Evolutionary conservation across 2,888 invertebrate species (phyloP), one percentile per base, ranked within the genome.

Genomic region (Eilema caniola): DNA sequence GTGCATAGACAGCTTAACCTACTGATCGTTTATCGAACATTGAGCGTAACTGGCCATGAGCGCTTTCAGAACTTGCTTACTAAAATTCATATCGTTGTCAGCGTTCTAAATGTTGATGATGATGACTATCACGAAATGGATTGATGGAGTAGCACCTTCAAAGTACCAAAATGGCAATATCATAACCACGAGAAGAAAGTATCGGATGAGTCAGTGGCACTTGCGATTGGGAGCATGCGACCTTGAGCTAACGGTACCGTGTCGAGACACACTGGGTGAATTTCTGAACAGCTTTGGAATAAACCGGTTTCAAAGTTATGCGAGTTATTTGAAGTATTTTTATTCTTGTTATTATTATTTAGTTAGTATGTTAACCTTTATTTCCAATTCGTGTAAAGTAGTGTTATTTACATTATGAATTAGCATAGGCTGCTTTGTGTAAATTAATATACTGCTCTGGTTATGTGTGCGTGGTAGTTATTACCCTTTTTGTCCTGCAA

Each of bases 151-250:
- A 7, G 33, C 23, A 37, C 23, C 57, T 12, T 56, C 5, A 37
- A 59, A 24, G n/a, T 61, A 64, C 64, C 53, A 71, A 53, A 67
- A 24, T 37, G 25, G 23, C 14, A 37, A 25, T 33, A 57, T 28
- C 16, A 62, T 63, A 61, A 66, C 31, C 61, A 64, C 14, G 23
- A 69, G 74, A 85, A 84, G 87, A 89, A 89, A 89, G 89, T 87
- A 79, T 67, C 57, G 70, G 81, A 81, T 89, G 90, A 89, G 80
- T 89, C 90, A 89, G 79, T 80, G 67, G 69, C 71, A 77, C 76
- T 80, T 73, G 82, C 69, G 73, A 73, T 72, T 84, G 84, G 53
- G 69, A 66, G 47, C 66, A 63, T 1, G 69, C 28, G 72, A 72
- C 72, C 72, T 72, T 72, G 72, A 69, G 69, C 41, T 69, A 69